These are phyloP conservation scores for Drosophila sucinea DNA, from an alignment of 1,140 invertebrate genomes.

Conservation along the genomic window DNA sequence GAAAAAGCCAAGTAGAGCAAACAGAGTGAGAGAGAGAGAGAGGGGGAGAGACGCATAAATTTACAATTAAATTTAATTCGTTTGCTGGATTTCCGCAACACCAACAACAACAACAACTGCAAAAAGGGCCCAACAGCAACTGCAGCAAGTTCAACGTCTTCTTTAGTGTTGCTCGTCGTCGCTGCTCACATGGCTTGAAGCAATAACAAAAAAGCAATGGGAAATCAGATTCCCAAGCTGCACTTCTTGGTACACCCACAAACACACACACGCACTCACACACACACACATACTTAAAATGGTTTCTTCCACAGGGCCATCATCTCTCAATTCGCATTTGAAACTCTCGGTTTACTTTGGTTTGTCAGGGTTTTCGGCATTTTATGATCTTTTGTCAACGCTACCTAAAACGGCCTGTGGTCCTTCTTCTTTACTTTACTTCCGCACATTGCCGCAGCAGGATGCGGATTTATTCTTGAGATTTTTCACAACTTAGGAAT, in stretches of 20 bases:
- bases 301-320: slow-evolving; percentile 4
- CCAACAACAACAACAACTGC: slow-evolving; percentile 17
- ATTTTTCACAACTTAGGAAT: slow-evolving; percentile 50
- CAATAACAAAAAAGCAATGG: slow-evolving; percentile 40
- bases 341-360: slow-evolving; percentile 20
- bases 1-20: slow-evolving; percentile 50
- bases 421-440: slow-evolving; percentile 25
- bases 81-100: slow-evolving; percentile 72
- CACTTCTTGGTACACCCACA: slow-evolving; percentile 68
- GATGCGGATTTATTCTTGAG: slow-evolving; percentile 47
- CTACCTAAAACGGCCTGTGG: slow-evolving; percentile 12
- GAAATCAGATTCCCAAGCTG: slow-evolving; percentile 67
- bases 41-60: slow-evolving; percentile 65
- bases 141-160: slow-evolving; percentile 77
- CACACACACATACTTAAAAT: slow-evolving; percentile 31
- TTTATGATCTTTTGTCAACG: slow-evolving; percentile 39
- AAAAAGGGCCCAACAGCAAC: slow-evolving; percentile 58
- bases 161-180: slow-evolving; percentile 54
- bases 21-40: background rate
- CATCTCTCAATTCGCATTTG: slow-evolving; percentile 1
- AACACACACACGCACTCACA: slow-evolving; percentile 28
- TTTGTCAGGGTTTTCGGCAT: slow-evolving; percentile 36
- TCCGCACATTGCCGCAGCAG: slow-evolving; percentile 42
- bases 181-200: slow-evolving; percentile 68
- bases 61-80: slow-evolving; percentile 81